phyloP scores from a whole-genome alignment of 2,888 invertebrate genomes.

The Mesochorus sp. region DNA sequence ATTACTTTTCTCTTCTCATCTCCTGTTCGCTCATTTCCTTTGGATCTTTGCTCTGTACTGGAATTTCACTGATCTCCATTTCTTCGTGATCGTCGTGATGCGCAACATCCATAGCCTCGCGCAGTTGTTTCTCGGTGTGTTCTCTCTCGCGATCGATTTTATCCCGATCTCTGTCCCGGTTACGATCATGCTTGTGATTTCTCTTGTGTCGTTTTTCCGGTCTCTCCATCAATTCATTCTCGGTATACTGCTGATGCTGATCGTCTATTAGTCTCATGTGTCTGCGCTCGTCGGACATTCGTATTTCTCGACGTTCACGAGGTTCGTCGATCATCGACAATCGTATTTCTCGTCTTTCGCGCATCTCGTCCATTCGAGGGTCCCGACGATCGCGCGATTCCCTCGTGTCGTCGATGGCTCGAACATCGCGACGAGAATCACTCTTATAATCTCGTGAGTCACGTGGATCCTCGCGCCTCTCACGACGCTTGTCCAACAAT shows the following conservation, averaged over 20 bases:
- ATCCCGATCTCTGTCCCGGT: conserved; percentile 83
- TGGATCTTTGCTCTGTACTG: conserved; percentile 74
- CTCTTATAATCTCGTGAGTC: conserved; percentile 75
- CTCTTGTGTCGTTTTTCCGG: conserved; percentile 78
- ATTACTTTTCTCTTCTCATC: conserved; percentile 84
- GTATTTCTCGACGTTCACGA: conserved; percentile 73
- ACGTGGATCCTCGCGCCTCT: conserved; percentile 78
- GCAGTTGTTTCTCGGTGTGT: conserved; percentile 76
- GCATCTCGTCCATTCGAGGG: conserved; percentile 75
- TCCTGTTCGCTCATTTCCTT: conserved; percentile 81
- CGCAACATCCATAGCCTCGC: conserved; percentile 75
- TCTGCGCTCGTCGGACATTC: conserved; percentile 67
- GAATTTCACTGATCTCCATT: conserved; percentile 76
- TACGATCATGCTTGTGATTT: conserved; percentile 84
- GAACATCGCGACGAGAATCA: conserved; percentile 75
- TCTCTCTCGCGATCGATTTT: conserved; percentile 75
- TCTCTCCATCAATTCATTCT: conserved; percentile 72
- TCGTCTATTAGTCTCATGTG: conserved; percentile 74
- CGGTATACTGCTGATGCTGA: conserved; percentile 74
- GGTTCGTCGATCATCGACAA: conserved; percentile 69
- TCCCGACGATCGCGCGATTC: conserved; percentile 74
- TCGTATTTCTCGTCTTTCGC: conserved; percentile 77
- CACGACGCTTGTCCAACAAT: conserved; percentile 79
- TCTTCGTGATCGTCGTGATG: conserved; percentile 80
- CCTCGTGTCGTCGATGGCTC: conserved; percentile 72